Evolutionary conservation across 2,113 vertebrate species (phyloP), one percentile per base, ranked within the genome.

Genomic region (Equus przewalskii): DNA sequence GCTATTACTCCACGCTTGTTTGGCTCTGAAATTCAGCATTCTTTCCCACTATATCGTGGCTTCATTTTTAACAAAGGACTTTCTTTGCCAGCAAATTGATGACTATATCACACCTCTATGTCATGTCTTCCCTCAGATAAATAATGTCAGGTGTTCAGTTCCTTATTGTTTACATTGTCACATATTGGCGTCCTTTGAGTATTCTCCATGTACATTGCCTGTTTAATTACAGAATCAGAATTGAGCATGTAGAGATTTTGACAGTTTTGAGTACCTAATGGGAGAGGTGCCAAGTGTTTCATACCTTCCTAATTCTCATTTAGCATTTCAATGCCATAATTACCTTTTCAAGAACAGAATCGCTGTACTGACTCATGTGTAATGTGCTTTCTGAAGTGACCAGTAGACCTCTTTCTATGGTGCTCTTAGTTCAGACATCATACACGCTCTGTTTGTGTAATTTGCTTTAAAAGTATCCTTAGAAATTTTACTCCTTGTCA

Each of bases 181-280:
- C 26, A 14, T 6, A 24, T 24, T 72, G 81, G 26, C 65, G 75
- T 30, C 92, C 41, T 96, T 65, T 94, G 73, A 89, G 75, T 75
- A 89, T 64, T 79, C 41, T 70, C 62, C 82, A 62, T 65, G 70
- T 91, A 60, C 11, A 13, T 30, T 79, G 82, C 58, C 69, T 73
- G 72, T 91, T 96, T 79, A 98, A 89, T 95, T 94, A 89, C 19
- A 21, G n/a, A 89, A 79, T 75, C 76, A 84, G 73, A 89, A 95
- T 6, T 26, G 41, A 95, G 46, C 56, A 64, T 36, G 46, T 28
- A 65, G 73, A 54, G 69, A 30, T 88, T 94, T 95, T 96, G 95
- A 96, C 95, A 97, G 51, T 94, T 96, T 87, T 97, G 91, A 97
- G 82, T 82, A 94, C 64, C 72, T 95, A 81, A 33, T 82, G 89